Conservation (phyloP, 2,797 vertebrate species). For the Cossypha polioptera region DNA sequence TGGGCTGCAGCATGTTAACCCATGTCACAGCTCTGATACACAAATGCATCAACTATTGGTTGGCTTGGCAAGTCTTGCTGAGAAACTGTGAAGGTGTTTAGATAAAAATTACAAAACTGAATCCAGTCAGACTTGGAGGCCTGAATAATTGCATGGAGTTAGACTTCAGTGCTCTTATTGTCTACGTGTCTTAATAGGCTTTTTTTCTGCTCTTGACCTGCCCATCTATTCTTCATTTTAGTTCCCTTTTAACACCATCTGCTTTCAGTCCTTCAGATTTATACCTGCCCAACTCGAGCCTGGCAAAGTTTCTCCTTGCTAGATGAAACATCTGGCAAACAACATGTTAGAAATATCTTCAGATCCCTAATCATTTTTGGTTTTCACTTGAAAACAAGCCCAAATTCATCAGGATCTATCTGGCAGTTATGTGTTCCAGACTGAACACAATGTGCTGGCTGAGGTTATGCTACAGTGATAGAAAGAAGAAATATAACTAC, state of each 20-base stretch:
- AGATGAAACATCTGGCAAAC: background rate
- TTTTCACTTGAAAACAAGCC: background rate
- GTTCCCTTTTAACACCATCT: background rate
- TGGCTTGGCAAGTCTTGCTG: background rate
- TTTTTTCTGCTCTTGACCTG: background rate
- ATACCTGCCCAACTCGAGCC: background rate
- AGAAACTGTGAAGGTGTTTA: background rate
- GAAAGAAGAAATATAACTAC: conserved; percentile 31
- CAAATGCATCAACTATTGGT: background rate
- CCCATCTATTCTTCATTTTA: background rate
- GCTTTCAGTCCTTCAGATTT: background rate
- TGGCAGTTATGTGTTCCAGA: background rate
- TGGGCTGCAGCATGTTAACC: background rate
- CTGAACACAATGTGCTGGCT: background rate
- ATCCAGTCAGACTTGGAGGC: background rate
- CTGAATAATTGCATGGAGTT: background rate
- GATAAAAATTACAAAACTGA: background rate
- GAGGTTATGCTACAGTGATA: background rate
- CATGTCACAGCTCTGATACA: background rate
- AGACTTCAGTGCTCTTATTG: background rate
- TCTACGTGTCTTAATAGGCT: background rate
- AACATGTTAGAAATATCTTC: background rate
- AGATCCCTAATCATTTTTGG: background rate
- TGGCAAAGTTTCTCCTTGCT: background rate
- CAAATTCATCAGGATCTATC: conserved; percentile 15